Base-by-base conservation (phyloP, 2,888 invertebrate genomes). In the Eulithis testata region DNA sequence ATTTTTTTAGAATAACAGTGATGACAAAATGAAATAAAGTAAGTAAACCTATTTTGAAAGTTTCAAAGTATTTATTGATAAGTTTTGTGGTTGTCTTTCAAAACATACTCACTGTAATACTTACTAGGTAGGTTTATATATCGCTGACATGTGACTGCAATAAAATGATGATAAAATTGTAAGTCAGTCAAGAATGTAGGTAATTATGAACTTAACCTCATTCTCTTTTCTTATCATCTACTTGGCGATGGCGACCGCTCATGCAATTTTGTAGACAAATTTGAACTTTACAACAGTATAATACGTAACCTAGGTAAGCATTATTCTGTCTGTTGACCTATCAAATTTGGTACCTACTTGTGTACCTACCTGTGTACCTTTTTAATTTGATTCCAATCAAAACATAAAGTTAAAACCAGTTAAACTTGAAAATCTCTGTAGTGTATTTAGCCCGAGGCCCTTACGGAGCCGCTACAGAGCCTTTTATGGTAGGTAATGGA, bases 141-240 rank as follows among this genome's bases (percentile, higher is more conserved):
- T 45, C 55, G n/a, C 31, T 52, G 11, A 73, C 72, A 76, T 74
- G 59, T 75, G 76, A 71, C 76, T 73, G 51, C 45, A 49, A 72
- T 72, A 73, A 71, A 73, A 66, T 36, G 50, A 49, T 51, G 65
- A 67, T 65, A 47, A 62, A 67, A 67, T 57, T 69, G 60, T 70
- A 61, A 71, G 68, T 68, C 65, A 73, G 62, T 57, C 57, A 72
- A 70, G 68, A 67, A 70, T 62, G 64, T 66, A 62, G 45, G n/a
- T 31, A 31, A 7, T 51, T 71, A 49, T 77, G 74, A 81, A 79
- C 78, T 80, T 82, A 76, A 79, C 80, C 83, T 76, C 77, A 71
- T 73, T 77, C 80, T 75, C 63, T 61, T 69, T 52, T 73, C 73
- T 77, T 80, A 76, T 69, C 76, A 70, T 43, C 63, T 40, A 49